Evolutionary conservation across 2,113 vertebrate species (phyloP).

Genomic region (Aegypius monachus): DNA sequence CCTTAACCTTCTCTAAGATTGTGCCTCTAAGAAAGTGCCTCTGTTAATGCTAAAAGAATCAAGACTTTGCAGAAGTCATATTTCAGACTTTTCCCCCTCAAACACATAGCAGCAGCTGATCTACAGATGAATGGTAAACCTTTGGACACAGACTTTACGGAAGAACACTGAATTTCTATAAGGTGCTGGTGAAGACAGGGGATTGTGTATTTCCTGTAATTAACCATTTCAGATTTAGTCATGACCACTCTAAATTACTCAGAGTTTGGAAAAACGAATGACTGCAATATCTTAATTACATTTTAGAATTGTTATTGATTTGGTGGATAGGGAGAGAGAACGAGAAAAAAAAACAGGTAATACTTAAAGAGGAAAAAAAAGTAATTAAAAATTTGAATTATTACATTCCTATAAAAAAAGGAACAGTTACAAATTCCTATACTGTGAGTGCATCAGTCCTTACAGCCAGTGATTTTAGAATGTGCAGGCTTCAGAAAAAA

Average conservation of each 20-base stretch:
- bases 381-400: background rate
- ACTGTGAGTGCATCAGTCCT: background rate
- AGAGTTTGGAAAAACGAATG: background rate
- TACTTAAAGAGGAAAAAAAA: background rate
- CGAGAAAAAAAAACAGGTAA: background rate
- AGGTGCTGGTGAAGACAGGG: background rate
- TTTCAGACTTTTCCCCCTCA: background rate
- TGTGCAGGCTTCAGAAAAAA: background rate
- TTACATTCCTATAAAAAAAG: background rate
- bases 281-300: background rate
- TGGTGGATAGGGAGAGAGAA: background rate
- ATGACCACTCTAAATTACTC: background rate
- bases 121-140: background rate
- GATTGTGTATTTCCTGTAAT: background rate
- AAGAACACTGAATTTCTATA: background rate
- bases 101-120: background rate
- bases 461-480: background rate
- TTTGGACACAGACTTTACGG: background rate
- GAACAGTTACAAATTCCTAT: background rate
- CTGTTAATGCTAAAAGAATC: background rate
- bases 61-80: background rate
- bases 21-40: background rate
- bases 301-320: background rate
- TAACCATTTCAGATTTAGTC: background rate
- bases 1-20: background rate